phyloP scores from a whole-genome alignment of 2,888 invertebrate species.

The Xanthorhoe spadicearia region DNA sequence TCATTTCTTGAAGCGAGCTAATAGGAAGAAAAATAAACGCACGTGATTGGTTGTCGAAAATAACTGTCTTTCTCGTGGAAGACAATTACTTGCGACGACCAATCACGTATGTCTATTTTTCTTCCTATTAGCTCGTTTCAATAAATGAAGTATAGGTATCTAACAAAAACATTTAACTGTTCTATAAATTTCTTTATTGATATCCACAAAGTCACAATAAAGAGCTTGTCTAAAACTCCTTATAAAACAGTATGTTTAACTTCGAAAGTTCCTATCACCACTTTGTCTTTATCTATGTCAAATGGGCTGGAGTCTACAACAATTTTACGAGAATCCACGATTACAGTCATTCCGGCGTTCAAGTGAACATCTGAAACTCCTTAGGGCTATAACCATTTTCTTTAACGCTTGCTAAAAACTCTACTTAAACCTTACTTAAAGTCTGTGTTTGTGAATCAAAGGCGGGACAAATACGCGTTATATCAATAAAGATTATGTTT shows the following conservation, averaged over 20 bases:
- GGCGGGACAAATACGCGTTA: background rate
- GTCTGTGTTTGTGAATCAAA: background rate
- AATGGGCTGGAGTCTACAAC: constrained; percentile 29
- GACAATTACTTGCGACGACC: no score
- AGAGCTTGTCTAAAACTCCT: constrained; percentile 9
- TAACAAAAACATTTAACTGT: background rate
- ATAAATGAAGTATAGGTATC: no score
- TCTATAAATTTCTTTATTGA: background rate
- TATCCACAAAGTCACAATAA: background rate
- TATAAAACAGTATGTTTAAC: constrained; percentile 20
- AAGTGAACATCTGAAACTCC: constrained; percentile 32
- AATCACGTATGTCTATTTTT: no score
- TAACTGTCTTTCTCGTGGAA: no score
- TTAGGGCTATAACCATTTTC: constrained; percentile 30
- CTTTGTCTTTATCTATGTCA: constrained; percentile 30
- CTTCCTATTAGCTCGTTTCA: no score
- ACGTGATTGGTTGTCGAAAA: no score
- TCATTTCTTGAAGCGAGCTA: no score
- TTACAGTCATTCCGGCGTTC: constrained; percentile 28
- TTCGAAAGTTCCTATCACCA: constrained; percentile 26
- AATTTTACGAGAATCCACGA: constrained; percentile 30
- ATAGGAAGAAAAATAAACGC: no score
- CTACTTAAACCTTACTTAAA: background rate
- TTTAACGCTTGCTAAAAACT: constrained; percentile 34
- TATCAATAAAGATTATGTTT: background rate